Conservation (phyloP, 2,888 invertebrate species). For the Eristalinus aeneus region DNA sequence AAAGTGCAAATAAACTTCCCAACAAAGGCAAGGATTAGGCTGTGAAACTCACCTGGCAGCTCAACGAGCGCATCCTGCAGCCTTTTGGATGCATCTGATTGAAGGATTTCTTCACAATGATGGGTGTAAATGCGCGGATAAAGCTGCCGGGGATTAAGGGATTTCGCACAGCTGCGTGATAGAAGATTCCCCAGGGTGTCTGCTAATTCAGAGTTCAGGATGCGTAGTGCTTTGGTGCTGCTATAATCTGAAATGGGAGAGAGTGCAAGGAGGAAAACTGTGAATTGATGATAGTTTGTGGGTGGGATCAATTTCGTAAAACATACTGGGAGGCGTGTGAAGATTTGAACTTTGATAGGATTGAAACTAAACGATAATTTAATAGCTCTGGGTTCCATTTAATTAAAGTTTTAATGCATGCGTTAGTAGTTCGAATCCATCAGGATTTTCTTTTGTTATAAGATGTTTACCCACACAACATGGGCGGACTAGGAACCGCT, state of each 20-base stretch:
- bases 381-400: no score
- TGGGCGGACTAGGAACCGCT: no score
- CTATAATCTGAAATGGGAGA: slow-evolving; percentile 87
- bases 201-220: slow-evolving; percentile 93
- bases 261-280: neutral
- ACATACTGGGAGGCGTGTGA: no score
- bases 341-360: no score
- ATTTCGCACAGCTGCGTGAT: slow-evolving; percentile 88
- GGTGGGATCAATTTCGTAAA: neutral
- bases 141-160: slow-evolving; percentile 89
- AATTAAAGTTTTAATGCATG: no score
- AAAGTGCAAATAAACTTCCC: slow-evolving; percentile 37
- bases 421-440: no score
- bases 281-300: neutral
- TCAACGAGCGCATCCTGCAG: slow-evolving; percentile 83
- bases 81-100: slow-evolving; percentile 81
- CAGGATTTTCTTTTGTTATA: no score
- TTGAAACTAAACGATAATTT: no score
- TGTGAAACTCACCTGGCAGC: slow-evolving; percentile 82
- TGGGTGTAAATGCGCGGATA: slow-evolving; percentile 84
- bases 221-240: slow-evolving; percentile 86
- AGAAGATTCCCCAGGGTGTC: slow-evolving; percentile 96
- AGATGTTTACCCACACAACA: no score
- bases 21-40: slow-evolving; percentile 47
- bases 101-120: slow-evolving; percentile 81